Evolutionary conservation across 2,888 invertebrate genomes (phyloP).

Genomic region (Sesia apiformis): DNA sequence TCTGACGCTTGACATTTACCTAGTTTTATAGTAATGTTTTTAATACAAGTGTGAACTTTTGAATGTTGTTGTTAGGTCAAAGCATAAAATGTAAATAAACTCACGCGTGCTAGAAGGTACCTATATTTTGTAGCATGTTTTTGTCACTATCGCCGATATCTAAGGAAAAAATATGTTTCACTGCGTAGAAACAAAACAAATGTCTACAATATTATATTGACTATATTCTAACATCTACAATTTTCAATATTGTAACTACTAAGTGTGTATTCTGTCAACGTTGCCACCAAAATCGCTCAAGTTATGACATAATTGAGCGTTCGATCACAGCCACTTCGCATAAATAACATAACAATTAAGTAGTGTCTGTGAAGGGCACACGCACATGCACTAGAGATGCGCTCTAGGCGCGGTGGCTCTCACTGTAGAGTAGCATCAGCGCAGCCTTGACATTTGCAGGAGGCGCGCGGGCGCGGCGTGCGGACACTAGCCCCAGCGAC

Average conservation of each 20-base stretch:
- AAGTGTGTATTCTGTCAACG: conserved; percentile 37
- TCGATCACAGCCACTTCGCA: conserved; percentile 65
- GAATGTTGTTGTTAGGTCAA: too few species aligned
- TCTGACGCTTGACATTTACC: not conserved
- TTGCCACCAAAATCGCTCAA: conserved; percentile 30
- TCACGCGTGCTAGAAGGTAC: too few species aligned
- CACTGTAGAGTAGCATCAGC: conserved; percentile 32
- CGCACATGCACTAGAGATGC: conserved; percentile 23
- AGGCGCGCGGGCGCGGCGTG: conserved; percentile 19
- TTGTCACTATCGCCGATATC: too few species aligned
- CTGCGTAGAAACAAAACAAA: too few species aligned
- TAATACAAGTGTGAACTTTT: not conserved
- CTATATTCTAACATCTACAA: not conserved
- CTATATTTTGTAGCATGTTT: too few species aligned
- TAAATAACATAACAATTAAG: conserved; percentile 36
- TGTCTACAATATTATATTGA: not conserved
- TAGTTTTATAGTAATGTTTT: not conserved
- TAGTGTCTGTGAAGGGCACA: conserved; percentile 34
- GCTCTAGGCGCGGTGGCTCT: conserved; percentile 23
- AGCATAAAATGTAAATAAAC: too few species aligned
- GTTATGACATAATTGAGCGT: conserved; percentile 41
- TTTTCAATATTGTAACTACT: not conserved
- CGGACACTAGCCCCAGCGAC: conserved; percentile 64
- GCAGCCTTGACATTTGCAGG: conserved; percentile 63
- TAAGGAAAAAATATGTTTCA: too few species aligned